These are phyloP conservation scores for Pollimyrus isidori DNA, from an alignment of 2,113 vertebrate species.

Conservation along the genomic window DNA sequence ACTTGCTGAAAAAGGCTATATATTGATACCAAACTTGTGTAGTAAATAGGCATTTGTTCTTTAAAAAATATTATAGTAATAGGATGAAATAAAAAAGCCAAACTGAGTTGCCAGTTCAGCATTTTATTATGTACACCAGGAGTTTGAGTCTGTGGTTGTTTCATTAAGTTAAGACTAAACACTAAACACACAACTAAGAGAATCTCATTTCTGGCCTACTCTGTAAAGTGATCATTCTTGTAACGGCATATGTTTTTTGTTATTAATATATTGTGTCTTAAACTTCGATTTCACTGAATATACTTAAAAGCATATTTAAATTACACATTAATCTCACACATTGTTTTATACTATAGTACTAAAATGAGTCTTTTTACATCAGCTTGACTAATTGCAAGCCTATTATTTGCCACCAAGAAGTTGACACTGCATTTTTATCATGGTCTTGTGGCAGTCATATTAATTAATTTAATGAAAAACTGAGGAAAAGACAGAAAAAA, in stretches of 20 bases:
- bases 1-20: neutral
- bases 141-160: neutral
- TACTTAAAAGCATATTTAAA: neutral
- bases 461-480: neutral
- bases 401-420: neutral
- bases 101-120: neutral
- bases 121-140: neutral
- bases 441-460: neutral
- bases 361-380: neutral
- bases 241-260: neutral
- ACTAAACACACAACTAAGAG: neutral
- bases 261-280: neutral
- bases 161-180: neutral
- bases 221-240: neutral
- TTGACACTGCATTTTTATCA: neutral
- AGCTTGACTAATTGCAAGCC: neutral
- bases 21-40: neutral
- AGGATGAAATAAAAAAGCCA: neutral
- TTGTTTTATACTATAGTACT: neutral
- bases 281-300: neutral
- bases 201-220: neutral
- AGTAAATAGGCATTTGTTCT: neutral
- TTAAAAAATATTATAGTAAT: neutral
- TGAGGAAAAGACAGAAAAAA: neutral
- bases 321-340: neutral